Percentiles rank a stretch among this genome's conserved stretches.
Conservation (phyloP, 2,888 invertebrate species). For the Volucella zonaria region DNA sequence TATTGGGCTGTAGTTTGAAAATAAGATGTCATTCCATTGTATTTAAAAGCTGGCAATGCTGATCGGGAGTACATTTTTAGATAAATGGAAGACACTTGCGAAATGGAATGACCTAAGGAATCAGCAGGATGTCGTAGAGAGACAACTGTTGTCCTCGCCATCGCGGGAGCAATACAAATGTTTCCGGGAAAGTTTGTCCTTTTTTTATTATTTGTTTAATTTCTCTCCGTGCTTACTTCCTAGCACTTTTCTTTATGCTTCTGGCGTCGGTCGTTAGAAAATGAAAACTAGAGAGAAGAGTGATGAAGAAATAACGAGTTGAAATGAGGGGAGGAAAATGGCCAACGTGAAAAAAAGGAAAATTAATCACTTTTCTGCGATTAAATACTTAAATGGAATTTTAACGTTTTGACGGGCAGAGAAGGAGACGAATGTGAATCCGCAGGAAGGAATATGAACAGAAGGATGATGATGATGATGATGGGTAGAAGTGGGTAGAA, state of each 20-base stretch:
- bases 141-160: conserved; percentile 26
- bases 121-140: conserved; percentile 63
- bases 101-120: conserved; percentile 67
- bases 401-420: conserved; percentile 18
- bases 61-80: too few relatives aligned
- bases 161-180: conserved; percentile 67
- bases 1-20: too few relatives aligned
- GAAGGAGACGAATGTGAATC: background rate
- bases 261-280: conserved; percentile 11
- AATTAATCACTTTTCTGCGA: conserved; percentile 72
- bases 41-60: too few relatives aligned
- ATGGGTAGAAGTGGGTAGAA: background rate
- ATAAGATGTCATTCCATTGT: too few relatives aligned
- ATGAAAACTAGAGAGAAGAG: conserved; percentile 46
- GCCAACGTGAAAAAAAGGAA: conserved; percentile 29
- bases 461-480: too few relatives aligned
- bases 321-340: conserved; percentile 19
- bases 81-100: conserved; percentile 54
- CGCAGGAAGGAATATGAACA: background rate
- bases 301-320: conserved; percentile 69
- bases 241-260: background rate
- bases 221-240: background rate
- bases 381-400: conserved; percentile 68
- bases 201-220: conserved; percentile 3
- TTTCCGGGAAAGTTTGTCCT: conserved; percentile 51